Base-by-base conservation (phyloP, 1,140 invertebrate species). In the Pectinophora gossypiella region DNA sequence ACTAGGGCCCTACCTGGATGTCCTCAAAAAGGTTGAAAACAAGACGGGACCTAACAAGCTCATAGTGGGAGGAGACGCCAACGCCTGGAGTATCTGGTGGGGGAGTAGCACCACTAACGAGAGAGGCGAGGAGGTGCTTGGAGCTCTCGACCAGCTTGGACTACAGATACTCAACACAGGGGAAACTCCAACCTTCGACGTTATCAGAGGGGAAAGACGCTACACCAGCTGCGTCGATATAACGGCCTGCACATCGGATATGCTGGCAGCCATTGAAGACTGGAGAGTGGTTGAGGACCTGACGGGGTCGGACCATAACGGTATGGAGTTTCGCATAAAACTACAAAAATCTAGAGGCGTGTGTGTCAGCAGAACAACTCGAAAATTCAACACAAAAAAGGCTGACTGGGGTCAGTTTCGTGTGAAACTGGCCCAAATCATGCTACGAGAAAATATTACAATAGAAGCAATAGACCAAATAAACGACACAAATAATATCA, bases 351-450 rank as follows among this genome's bases (percentile, higher is more conserved):
- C 27, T 9, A n/a, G 9, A 2, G 27, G 27, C 9, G n/a, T 32
- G 27, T 12, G 27, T 9, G 6, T 32, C 27, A 9, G n/a, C 2
- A 32, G 27, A 32, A 51, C 48, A 12, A 57, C 55, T 3, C 40
- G 49, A 21, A 35, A 13, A 32, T 51, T 43, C 16, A 57, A 58
- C 19, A 58, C 45, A 0, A 58, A 44, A 32, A 53, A 58, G 40
- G 50, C 35, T 10, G 43, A 53, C 18, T 52, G 55, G 55, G n/a
- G 7, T 1, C 12, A 47, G 12, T 51, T 57, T 42, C n/a, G 12
- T 7, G 48, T 48, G 12, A 48, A 52, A 43, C 13, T 57, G 19
- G 22, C 1, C 10, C 42, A 56, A 38, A 12, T 54, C 23, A 51
- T 27, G 20, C 15, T 1, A 23, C 19, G 48, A 6, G 47, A 51